phyloP scores from a whole-genome alignment of 2,888 invertebrate genomes.

The Hirtodrosophila duncani region DNA sequence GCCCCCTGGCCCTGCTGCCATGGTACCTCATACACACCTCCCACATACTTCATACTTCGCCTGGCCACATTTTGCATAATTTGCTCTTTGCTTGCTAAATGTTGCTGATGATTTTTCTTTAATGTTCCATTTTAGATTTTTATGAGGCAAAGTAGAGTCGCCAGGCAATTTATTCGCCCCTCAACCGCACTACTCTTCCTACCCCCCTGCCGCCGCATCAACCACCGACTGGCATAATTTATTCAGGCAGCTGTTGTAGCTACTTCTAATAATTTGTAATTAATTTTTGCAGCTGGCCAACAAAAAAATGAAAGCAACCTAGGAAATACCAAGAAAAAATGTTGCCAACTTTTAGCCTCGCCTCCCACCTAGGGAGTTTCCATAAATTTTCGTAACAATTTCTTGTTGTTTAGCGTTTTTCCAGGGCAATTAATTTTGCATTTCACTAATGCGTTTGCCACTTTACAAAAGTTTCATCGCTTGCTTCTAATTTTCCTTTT shows the following conservation, averaged over 20 bases:
- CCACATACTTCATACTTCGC: background rate
- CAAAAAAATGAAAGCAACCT: background rate
- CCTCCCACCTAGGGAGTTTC: conserved; percentile 8
- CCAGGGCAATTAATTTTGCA: conserved; percentile 55
- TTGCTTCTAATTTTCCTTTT: conserved; percentile 9
- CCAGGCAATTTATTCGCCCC: background rate
- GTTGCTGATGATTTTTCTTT: conserved; percentile 59
- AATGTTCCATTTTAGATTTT: conserved; percentile 59
- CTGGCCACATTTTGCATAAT: conserved; percentile 4
- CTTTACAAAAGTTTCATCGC: conserved; percentile 29
- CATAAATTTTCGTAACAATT: conserved; percentile 24
- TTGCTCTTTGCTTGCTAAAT: conserved; percentile 39
- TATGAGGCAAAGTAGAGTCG: conserved; percentile 34
- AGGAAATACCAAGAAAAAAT: no score
- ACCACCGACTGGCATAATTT: conserved; percentile 64
- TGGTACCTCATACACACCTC: background rate
- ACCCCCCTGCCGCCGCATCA: no score
- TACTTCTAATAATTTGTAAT: conserved; percentile 60
- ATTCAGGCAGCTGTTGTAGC: conserved; percentile 46
- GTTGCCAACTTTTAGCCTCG: conserved; percentile 31
- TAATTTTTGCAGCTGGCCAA: conserved; percentile 61
- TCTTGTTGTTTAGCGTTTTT: conserved; percentile 9
- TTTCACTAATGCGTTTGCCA: conserved; percentile 61
- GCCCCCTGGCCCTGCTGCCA: conserved; percentile 8
- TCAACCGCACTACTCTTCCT: background rate